These are phyloP conservation scores for Troides oblongomaculatus DNA, from an alignment of 2,888 invertebrate genomes.

Conservation along the genomic window DNA sequence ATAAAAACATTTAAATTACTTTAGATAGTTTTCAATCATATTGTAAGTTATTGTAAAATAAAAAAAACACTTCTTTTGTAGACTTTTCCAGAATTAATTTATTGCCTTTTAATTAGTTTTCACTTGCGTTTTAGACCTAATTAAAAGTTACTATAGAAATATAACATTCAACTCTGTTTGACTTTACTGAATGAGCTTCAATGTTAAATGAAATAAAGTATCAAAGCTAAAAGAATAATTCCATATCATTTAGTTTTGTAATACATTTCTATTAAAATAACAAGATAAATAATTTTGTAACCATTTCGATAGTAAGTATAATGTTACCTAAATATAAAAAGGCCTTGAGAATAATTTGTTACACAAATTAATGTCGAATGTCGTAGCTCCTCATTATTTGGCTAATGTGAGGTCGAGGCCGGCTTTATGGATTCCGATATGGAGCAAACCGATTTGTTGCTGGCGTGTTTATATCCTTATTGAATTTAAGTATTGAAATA, in stretches of 20 bases:
- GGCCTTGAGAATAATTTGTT: slow-evolving; percentile 14
- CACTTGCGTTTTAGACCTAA: too few species aligned
- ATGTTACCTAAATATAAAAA: background rate
- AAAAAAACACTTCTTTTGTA: too few species aligned
- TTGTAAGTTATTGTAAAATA: too few species aligned
- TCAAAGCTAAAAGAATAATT: background rate
- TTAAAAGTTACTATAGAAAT: background rate
- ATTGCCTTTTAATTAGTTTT: too few species aligned
- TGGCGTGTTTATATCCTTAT: slow-evolving; percentile 23
- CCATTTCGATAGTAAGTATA: background rate
- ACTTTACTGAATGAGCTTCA: background rate
- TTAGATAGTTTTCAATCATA: too few species aligned
- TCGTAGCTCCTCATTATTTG: slow-evolving; percentile 22
- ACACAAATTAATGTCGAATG: slow-evolving; percentile 26
- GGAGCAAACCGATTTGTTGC: slow-evolving; percentile 28
- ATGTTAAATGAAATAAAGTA: background rate
- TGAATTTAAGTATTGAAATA: background rate
- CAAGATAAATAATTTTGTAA: slow-evolving; percentile 7
- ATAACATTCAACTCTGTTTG: background rate
- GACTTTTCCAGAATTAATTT: too few species aligned
- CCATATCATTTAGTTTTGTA: background rate
- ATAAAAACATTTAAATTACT: too few species aligned
- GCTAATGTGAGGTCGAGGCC: slow-evolving; percentile 31
- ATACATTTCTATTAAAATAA: background rate
- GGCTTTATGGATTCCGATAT: slow-evolving; percentile 25